Base-by-base conservation (phyloP, 2,888 invertebrate genomes). In the Coecobrya sp. region DNA sequence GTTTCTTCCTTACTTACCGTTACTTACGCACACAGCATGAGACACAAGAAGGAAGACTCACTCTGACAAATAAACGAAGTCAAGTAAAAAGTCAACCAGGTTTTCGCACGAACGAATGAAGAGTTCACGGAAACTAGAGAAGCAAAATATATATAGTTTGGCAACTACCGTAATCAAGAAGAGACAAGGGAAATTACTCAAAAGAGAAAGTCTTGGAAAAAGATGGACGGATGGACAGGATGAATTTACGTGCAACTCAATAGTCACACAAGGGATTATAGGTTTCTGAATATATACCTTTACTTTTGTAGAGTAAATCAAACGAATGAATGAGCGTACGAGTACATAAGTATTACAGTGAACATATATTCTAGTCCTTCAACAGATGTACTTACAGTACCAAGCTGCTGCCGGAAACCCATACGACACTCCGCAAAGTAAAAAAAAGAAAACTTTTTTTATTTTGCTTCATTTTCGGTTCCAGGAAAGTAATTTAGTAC, bases 111-210 rank as follows among this genome's bases (percentile, higher is more conserved):
- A 85, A 87, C 82, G 62, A 82, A 59, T 36, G 62, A 27, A 85
- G 52, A 68, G 88, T 89, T 42, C 85, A 92, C 55, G 22, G 65
- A 52, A 79, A 49, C 65, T 65, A 76, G 27, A 70, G 55, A 62
- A 62, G 36, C 59, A 65, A 65, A 68, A 49, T 87, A 62, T 70
- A 68, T 87, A 62, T 70, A 68, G 55, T 86, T 65, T 86, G 85
- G 68, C 68, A 52, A 86, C 86, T 30, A 73, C 55, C 68, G 65
- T 82, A 81, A 86, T 62, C 85, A 89, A 85, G 92, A 88, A 88
- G 92, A 92, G 88, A 91, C 86, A 91, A 86, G 85, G 88, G 89
- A 92, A 92, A 92, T 92, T 89, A 89, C 92, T 92, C 85, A 87
- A 89, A 91, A 91, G 27, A 82, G 52, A 91, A 73, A 91, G 59